Conservation (phyloP, 1,140 invertebrate species). For the Polypedilum vanderplanki region DNA sequence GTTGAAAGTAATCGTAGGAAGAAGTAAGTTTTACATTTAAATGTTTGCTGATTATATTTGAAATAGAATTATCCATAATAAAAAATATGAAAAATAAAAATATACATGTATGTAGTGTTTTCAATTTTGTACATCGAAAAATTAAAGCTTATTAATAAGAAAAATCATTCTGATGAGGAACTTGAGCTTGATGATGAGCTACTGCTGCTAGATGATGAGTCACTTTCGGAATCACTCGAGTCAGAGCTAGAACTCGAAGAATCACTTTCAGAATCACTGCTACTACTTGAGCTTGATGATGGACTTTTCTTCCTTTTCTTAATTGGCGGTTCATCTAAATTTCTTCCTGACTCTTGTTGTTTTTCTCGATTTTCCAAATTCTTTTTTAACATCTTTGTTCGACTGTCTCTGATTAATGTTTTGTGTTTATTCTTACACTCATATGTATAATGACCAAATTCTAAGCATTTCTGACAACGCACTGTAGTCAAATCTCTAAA, state of each 20-base stretch:
- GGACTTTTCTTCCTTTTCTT: neutral
- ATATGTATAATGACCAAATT: conserved; percentile 82
- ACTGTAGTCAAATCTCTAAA: conserved; percentile 36
- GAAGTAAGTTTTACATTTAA: neutral
- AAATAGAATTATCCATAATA: conserved; percentile 9
- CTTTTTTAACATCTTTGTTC: conserved; percentile 69
- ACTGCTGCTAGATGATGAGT: neutral
- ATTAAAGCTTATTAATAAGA: neutral
- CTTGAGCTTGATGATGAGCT: neutral
- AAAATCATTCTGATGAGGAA: neutral
- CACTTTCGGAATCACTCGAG: neutral
- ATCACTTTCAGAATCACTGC: neutral
- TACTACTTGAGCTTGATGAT: neutral
- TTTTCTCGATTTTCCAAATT: conserved; percentile 46
- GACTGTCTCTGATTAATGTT: conserved; percentile 66
- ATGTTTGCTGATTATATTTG: neutral
- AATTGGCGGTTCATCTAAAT: neutral
- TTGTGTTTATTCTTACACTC: conserved; percentile 80
- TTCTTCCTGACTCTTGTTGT: neutral
- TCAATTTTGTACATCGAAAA: neutral
- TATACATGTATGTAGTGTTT: neutral
- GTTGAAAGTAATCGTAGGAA: conserved; percentile 46
- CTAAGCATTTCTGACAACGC: conserved; percentile 79
- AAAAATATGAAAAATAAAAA: neutral
- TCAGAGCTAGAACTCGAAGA: neutral